phyloP scores from a whole-genome alignment of 2,113 vertebrate species.

The Turnix velox region DNA sequence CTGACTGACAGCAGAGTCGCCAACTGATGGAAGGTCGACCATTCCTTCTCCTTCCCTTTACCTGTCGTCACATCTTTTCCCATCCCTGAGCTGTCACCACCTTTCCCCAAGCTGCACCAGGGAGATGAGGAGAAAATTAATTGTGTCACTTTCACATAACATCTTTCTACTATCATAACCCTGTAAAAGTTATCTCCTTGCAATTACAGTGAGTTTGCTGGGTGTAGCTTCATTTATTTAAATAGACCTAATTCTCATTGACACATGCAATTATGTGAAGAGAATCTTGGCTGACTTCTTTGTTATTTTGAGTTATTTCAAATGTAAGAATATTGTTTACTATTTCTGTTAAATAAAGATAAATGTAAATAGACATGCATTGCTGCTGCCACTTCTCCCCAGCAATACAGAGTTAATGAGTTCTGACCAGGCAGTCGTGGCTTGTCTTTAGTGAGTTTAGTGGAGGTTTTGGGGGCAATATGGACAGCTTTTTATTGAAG shows the following conservation, averaged over 20 bases:
- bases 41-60: neutral
- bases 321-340: slow-evolving; percentile 27
- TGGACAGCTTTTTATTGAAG: neutral
- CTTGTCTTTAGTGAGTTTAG: neutral
- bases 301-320: slow-evolving; percentile 48
- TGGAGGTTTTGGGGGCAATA: neutral
- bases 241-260: neutral
- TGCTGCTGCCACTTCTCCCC: neutral
- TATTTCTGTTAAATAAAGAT: neutral
- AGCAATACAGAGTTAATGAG: neutral
- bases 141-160: slow-evolving; percentile 32
- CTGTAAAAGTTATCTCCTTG: neutral
- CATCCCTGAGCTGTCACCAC: slow-evolving; percentile 40
- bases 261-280: neutral
- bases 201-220: slow-evolving; percentile 2
- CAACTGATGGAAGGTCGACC: neutral
- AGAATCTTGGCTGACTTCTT: neutral
- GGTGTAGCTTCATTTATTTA: slow-evolving; percentile 33
- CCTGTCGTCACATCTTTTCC: neutral
- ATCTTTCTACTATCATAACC: neutral
- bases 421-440: neutral
- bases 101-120: neutral
- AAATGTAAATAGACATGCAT: neutral
- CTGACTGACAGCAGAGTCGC: neutral
- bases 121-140: slow-evolving; percentile 46